Evolutionary conservation across 2,797 vertebrate genomes (phyloP).

Genomic region (Lindbergichthys nudifrons): DNA sequence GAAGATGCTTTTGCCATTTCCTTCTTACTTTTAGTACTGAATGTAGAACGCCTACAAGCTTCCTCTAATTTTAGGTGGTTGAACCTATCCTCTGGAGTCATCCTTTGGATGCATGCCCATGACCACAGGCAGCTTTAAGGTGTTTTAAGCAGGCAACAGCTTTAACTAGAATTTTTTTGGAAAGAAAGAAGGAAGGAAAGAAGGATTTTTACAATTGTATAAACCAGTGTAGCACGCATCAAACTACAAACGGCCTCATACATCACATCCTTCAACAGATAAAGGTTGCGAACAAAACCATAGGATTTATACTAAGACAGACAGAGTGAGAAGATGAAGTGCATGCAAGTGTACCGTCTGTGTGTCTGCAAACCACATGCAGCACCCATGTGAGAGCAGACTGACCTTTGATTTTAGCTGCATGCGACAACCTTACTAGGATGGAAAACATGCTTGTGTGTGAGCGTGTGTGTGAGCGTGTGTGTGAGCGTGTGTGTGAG

Average conservation of each 20-base stretch:
- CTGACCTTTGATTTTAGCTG: conserved; percentile 66
- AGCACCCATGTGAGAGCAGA: conserved; percentile 45
- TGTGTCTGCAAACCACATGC: conserved; percentile 52
- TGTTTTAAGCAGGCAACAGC: conserved; percentile 22
- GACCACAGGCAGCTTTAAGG: conserved; percentile 30
- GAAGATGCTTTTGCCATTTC: not conserved
- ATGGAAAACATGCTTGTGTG: conserved; percentile 44
- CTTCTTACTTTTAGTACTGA: conserved; percentile 9
- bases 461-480: not conserved
- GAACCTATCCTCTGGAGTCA: conserved; percentile 27
- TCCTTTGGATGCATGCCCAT: conserved; percentile 39
- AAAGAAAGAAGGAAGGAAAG: not conserved
- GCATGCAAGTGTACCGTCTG: no score
- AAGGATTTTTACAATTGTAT: no score
- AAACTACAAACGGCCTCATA: no score
- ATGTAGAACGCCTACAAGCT: conserved; percentile 14
- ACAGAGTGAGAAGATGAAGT: no score
- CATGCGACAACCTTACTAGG: conserved; percentile 46
- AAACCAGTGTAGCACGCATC: no score
- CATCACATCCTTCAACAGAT: no score
- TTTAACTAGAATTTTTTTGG: not conserved
- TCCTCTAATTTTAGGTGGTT: conserved; percentile 41
- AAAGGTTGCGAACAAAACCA: no score
- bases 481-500: conserved; percentile 9
- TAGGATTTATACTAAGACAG: no score